phyloP scores from a whole-genome alignment of 1,140 invertebrate genomes.

The Watersipora subatra region DNA sequence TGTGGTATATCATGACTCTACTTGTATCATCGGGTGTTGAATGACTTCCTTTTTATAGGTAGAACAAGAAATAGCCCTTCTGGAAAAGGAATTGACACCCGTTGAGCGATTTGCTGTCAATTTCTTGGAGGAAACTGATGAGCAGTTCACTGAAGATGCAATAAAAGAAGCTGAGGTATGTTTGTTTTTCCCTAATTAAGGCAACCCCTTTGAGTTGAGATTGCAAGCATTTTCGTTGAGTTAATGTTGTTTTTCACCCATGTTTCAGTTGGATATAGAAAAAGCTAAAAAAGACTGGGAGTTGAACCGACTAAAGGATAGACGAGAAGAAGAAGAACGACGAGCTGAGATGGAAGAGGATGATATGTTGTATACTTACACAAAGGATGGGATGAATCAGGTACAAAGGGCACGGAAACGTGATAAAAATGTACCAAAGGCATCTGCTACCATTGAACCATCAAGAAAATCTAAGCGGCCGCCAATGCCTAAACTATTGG shows the following conservation, averaged over 20 bases:
- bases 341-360: constrained; percentile 53
- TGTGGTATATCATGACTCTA: too few species aligned
- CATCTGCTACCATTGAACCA: background rate
- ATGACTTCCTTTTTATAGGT: background rate
- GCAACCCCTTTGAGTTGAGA: too few species aligned
- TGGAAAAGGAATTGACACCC: constrained; percentile 73
- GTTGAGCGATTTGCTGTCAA: constrained; percentile 86
- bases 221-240: background rate
- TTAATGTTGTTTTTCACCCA: background rate
- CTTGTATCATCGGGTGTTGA: background rate
- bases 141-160: constrained; percentile 68
- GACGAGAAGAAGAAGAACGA: constrained; percentile 45
- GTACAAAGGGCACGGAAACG: constrained; percentile 6
- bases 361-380: constrained; percentile 44
- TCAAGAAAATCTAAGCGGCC: background rate
- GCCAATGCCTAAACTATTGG: background rate
- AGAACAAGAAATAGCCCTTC: constrained; percentile 64
- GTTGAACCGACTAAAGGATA: constrained; percentile 56
- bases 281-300: constrained; percentile 80
- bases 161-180: constrained; percentile 66
- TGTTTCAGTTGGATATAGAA: constrained; percentile 48
- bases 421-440: background rate
- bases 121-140: constrained; percentile 59
- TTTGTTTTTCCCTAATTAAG: background rate
- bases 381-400: constrained; percentile 30